These are phyloP conservation scores for Gymnothorax javanicus DNA, from an alignment of 2,797 vertebrate species.

Conservation along the genomic window DNA sequence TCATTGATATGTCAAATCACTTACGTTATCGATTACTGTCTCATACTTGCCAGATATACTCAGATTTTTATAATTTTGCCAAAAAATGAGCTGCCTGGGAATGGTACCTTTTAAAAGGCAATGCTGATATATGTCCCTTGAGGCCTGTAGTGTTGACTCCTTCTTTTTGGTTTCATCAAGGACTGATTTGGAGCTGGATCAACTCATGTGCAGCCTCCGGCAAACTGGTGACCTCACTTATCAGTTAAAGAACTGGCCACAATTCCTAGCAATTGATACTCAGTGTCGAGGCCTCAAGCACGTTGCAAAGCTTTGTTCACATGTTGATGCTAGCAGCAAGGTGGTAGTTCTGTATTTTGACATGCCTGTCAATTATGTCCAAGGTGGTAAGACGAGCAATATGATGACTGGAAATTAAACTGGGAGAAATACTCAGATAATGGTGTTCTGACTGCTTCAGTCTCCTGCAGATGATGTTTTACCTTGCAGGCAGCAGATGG, in stretches of 20 bases:
- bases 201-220: not conserved
- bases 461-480: not conserved
- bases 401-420: not conserved
- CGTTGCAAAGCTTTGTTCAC: not conserved
- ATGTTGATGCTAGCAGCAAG: not conserved
- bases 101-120: not conserved
- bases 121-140: not conserved
- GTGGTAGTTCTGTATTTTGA: not conserved
- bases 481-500: constrained; percentile 55
- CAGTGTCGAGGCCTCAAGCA: not conserved
- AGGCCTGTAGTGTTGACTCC: not conserved
- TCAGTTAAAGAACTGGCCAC: not conserved
- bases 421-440: not conserved
- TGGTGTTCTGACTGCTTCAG: not conserved
- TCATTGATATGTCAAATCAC: too few species aligned
- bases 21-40: too few species aligned
- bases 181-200: not conserved
- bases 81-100: too few species aligned
- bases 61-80: too few species aligned
- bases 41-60: too few species aligned
- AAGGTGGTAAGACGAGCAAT: not conserved
- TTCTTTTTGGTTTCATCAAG: not conserved
- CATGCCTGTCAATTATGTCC: not conserved
- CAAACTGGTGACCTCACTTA: not conserved
- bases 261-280: not conserved